A percentile compares a stretch with the other conserved stretches of the same genome.
These are phyloP conservation scores for Podocnemis expansa DNA, from an alignment of 2,113 vertebrate genomes.

Conservation along the genomic window DNA sequence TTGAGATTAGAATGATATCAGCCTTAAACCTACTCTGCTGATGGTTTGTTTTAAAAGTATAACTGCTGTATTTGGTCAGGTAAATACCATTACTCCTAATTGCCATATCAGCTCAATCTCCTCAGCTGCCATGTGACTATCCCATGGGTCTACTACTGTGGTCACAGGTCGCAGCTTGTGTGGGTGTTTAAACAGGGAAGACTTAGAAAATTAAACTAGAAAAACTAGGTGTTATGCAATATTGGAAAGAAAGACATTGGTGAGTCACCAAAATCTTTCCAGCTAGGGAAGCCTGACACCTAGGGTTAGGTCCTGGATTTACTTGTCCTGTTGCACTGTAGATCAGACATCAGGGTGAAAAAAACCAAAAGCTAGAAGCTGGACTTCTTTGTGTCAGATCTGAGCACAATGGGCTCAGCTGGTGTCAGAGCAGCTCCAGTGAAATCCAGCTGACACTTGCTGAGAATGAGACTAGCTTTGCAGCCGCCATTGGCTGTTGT, in stretches of 20 bases:
- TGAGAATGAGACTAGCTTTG: background rate
- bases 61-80: background rate
- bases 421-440: background rate
- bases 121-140: background rate
- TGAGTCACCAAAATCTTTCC: rapidly evolving
- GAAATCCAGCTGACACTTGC: background rate
- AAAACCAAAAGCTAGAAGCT: background rate
- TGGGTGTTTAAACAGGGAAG: rapidly evolving
- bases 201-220: rapidly evolving
- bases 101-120: background rate
- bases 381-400: rapidly evolving
- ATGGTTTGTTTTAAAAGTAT: background rate
- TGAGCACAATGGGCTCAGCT: rapidly evolving
- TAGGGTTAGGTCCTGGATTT: slow-evolving; percentile 35
- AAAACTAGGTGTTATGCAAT: background rate
- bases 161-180: background rate
- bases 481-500: rapidly evolving
- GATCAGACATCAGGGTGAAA: background rate
- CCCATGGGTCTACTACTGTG: background rate
- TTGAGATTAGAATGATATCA: background rate
- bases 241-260: rapidly evolving
- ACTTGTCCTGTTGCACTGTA: background rate
- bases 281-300: slow-evolving; percentile 70
- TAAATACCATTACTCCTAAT: background rate
- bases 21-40: background rate